Conservation (phyloP, 2,113 vertebrate genomes). For the Lepus timidus region DNA sequence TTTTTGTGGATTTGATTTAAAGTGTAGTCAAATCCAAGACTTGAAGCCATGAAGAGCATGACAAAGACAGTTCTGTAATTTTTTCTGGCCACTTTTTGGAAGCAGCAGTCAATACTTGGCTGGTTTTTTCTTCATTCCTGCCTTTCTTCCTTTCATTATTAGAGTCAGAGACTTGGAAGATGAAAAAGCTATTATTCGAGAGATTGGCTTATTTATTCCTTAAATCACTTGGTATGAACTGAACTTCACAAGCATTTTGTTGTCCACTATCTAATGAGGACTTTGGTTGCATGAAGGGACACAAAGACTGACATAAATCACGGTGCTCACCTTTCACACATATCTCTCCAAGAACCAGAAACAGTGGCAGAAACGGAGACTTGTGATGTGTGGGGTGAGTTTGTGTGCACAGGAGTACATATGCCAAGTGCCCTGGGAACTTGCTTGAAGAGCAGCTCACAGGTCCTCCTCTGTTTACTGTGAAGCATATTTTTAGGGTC, state of each 20-base stretch:
- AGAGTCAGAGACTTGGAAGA: not conserved
- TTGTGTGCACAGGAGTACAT: not conserved
- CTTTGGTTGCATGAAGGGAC: not conserved
- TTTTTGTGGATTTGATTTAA: slow-evolving; percentile 55
- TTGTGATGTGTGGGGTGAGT: not conserved
- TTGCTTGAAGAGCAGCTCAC: not conserved
- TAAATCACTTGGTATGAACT: not conserved
- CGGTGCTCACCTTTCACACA: not conserved
- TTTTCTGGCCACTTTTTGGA: slow-evolving; percentile 25
- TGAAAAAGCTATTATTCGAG: not conserved
- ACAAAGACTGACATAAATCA: not conserved
- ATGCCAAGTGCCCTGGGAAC: not conserved
- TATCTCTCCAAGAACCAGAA: not conserved
- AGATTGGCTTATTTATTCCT: not conserved
- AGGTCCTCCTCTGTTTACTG: slow-evolving; percentile 36
- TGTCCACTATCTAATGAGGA: not conserved
- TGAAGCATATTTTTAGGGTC: not conserved
- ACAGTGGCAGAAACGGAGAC: not conserved
- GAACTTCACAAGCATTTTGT: not conserved
- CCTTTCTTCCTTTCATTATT: slow-evolving; percentile 36
- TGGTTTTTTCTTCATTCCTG: not conserved
- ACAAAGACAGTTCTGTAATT: not conserved
- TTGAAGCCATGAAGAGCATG: not conserved
- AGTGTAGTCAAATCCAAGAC: slow-evolving; percentile 10
- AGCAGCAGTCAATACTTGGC: not conserved